These are phyloP conservation scores for Acromyrmex charruanus DNA, from an alignment of 1,140 invertebrate species.

Conservation along the genomic window DNA sequence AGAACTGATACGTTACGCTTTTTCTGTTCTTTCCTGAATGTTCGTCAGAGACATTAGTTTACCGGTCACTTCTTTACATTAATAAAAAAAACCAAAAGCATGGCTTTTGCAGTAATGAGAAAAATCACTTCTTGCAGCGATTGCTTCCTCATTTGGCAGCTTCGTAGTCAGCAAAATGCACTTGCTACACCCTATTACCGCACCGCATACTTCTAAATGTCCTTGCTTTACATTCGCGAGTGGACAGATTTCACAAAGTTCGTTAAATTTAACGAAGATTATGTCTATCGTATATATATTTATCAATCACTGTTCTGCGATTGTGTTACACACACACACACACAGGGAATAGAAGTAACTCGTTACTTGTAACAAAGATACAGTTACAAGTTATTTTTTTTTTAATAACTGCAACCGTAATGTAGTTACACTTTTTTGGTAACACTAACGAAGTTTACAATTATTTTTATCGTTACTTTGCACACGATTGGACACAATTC, in stretches of 20 bases:
- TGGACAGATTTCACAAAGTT: neutral
- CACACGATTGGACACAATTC: no score
- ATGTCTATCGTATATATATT: neutral
- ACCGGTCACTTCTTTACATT: slow-evolving; percentile 46
- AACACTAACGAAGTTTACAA: no score
- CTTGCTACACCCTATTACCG: slow-evolving; percentile 41
- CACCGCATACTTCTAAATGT: slow-evolving; percentile 44
- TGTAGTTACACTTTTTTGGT: no score
- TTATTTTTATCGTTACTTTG: no score
- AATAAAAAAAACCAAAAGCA: slow-evolving; percentile 47
- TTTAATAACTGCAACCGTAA: no score
- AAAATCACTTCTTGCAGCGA: slow-evolving; percentile 56
- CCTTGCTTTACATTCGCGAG: slow-evolving; percentile 23
- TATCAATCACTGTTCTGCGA: neutral
- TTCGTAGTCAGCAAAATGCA: slow-evolving; percentile 50
- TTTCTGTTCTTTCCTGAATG: neutral
- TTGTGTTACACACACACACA: neutral
- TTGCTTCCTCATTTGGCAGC: slow-evolving; percentile 29
- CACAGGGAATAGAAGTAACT: no score
- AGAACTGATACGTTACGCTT: neutral
- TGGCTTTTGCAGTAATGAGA: slow-evolving; percentile 33
- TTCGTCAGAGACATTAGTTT: slow-evolving; percentile 2
- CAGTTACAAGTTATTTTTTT: no score
- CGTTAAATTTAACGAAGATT: neutral
- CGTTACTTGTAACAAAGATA: no score